Evolutionary conservation across 2,113 vertebrate species (phyloP).

Genomic region (Todiramphus saurophagus): DNA sequence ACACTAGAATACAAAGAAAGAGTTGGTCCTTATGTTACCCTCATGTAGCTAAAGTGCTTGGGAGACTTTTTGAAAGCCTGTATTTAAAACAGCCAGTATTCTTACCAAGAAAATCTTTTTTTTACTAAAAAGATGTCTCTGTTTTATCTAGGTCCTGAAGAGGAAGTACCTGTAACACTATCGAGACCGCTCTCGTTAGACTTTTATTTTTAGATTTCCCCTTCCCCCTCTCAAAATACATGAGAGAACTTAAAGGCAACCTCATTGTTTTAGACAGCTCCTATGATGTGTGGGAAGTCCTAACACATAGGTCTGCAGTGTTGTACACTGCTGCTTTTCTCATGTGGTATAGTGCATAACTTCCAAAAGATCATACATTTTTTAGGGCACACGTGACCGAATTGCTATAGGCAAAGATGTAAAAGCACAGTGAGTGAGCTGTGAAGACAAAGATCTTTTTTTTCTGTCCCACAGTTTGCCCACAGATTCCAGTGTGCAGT

Average conservation of each 20-base stretch:
- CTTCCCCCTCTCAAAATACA: neutral
- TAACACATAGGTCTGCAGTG: neutral
- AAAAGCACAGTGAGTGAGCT: neutral
- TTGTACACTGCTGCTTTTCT: neutral
- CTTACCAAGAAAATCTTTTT: neutral
- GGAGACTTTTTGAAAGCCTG: neutral
- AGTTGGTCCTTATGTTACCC: neutral
- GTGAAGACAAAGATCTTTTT: neutral
- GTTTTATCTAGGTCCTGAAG: slow-evolving; percentile 24
- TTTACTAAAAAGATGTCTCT: neutral
- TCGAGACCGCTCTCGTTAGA: neutral
- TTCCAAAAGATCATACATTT: neutral
- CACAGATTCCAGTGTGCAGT: neutral
- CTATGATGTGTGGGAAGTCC: neutral
- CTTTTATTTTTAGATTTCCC: slow-evolving; percentile 28
- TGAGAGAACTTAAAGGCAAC: neutral
- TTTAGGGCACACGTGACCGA: neutral
- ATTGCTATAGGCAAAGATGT: neutral
- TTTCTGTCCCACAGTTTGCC: neutral
- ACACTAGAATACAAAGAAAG: neutral
- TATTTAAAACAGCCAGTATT: neutral
- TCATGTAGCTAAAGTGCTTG: neutral
- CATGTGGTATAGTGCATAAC: neutral
- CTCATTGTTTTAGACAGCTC: slow-evolving; percentile 5
- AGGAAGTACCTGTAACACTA: slow-evolving; percentile 27